phyloP scores from a whole-genome alignment of 2,888 invertebrate genomes.

The Idaea aversata region DNA sequence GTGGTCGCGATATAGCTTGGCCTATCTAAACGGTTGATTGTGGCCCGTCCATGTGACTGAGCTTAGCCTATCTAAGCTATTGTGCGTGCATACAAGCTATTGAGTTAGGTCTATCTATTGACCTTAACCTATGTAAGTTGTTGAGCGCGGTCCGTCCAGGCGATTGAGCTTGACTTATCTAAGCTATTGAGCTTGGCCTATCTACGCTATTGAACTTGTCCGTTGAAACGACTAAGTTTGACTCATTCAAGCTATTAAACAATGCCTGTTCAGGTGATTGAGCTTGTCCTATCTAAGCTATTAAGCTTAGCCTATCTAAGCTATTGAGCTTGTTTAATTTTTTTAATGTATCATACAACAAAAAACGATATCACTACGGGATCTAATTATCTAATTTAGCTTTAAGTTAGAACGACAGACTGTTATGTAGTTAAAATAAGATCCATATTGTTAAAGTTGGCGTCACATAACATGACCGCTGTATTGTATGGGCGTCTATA shows the following conservation, averaged over 20 bases:
- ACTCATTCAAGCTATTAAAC: too few relatives aligned
- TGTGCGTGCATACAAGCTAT: background rate
- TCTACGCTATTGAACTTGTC: background rate
- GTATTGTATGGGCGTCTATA: background rate
- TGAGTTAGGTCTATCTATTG: background rate
- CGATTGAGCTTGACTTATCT: background rate
- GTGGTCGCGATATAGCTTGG: too few relatives aligned
- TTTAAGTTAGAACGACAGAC: constrained; percentile 60
- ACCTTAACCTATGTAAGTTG: too few relatives aligned
- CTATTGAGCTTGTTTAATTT: background rate
- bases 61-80: background rate
- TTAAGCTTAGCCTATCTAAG: background rate
- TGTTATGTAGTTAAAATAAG: constrained; percentile 53
- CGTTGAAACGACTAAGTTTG: background rate
- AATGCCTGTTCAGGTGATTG: too few relatives aligned
- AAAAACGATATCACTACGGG: constrained; percentile 42
- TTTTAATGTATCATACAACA: background rate
- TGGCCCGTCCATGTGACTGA: background rate
- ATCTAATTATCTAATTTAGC: constrained; percentile 45
- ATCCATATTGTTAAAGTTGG: constrained; percentile 10
- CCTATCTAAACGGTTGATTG: background rate
- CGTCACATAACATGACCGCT: background rate
- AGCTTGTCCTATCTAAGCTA: too few relatives aligned
- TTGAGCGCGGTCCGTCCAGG: background rate
- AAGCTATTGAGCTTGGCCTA: background rate